Evolutionary conservation across 2,797 vertebrate genomes (phyloP).

Genomic region (Sus cebifrons): DNA sequence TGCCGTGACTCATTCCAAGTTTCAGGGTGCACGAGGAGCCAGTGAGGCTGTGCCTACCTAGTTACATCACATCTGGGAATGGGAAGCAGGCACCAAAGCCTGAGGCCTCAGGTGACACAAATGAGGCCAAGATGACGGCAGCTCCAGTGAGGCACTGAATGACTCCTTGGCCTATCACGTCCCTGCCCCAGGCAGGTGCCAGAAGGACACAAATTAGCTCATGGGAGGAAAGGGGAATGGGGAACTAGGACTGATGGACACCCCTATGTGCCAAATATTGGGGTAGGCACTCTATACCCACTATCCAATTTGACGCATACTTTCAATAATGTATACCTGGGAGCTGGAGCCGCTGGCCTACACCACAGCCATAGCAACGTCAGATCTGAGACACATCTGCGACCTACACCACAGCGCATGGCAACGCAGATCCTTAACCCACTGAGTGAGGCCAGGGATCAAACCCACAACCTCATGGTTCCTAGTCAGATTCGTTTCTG

Average conservation of each 20-base stretch:
- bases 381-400: no score
- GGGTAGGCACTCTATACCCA: not conserved
- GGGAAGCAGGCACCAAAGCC: not conserved
- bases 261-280: not conserved
- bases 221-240: not conserved
- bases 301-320: fast-evolving
- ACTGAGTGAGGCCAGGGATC: no score
- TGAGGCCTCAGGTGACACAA: not conserved
- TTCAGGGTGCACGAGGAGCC: not conserved
- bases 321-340: not conserved
- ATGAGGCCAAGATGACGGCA: not conserved
- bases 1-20: slow-evolving; percentile 15
- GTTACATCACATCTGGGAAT: not conserved
- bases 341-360: no score
- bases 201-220: not conserved
- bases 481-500: no score
- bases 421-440: no score
- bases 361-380: no score
- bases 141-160: not conserved
- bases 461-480: no score
- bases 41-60: not conserved
- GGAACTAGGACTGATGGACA: not conserved
- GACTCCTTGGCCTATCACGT: not conserved
- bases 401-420: no score
- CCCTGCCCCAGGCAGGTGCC: no score